Evolutionary conservation across 1,140 invertebrate genomes (phyloP).

Genomic region (Ips nitidus): DNA sequence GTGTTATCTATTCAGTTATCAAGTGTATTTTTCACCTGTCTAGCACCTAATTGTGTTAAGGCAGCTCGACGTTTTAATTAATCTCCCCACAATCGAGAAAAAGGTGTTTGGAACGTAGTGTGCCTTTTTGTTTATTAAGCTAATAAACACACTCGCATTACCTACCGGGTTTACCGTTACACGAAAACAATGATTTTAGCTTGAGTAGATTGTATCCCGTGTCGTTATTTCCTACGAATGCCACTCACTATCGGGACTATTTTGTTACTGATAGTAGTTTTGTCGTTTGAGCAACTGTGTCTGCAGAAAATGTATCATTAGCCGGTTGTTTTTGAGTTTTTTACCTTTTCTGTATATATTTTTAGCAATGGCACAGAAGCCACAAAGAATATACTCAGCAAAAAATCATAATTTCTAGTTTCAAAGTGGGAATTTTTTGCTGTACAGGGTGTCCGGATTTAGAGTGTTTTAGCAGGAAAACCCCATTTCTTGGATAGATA

Average conservation of each 20-base stretch:
- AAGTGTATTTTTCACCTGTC: slow-evolving; percentile 20
- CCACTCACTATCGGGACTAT: not conserved
- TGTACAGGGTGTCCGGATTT: too few species aligned
- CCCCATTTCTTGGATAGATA: too few species aligned
- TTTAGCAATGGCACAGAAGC: too few species aligned
- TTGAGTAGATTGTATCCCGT: not conserved
- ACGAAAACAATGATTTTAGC: slow-evolving; percentile 19
- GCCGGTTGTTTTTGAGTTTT: too few species aligned
- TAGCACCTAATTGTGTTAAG: slow-evolving; percentile 20
- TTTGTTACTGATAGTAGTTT: not conserved
- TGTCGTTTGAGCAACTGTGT: not conserved
- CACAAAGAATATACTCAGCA: too few species aligned
- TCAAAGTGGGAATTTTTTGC: too few species aligned
- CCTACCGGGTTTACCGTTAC: slow-evolving; percentile 26
- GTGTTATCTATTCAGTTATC: slow-evolving; percentile 19
- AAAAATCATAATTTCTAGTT: too few species aligned
- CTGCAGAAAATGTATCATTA: too few species aligned
- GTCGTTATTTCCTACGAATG: too few species aligned
- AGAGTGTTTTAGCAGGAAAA: too few species aligned
- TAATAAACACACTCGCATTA: slow-evolving; percentile 27
- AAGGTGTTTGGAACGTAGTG: slow-evolving; percentile 19
- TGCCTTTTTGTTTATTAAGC: slow-evolving; percentile 30
- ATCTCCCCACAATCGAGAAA: slow-evolving; percentile 20
- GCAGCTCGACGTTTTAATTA: slow-evolving; percentile 23
- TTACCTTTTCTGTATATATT: too few species aligned